Base-by-base conservation (phyloP, 2,797 vertebrate genomes). In the Poeciliopsis infans region DNA sequence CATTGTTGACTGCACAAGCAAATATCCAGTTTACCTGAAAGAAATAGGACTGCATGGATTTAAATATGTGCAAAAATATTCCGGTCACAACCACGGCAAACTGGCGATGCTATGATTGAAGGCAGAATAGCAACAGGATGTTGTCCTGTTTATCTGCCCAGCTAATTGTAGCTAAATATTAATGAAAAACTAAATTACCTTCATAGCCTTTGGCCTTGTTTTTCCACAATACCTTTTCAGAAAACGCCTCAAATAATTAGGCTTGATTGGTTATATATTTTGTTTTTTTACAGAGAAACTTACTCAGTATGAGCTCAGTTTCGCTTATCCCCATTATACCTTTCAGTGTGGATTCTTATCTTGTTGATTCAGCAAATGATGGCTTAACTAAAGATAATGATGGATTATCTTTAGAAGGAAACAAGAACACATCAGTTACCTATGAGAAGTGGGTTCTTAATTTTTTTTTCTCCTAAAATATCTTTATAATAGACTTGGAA, bases 151-250 rank as follows among this genome's bases (percentile, higher is more conserved):
- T 84, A 73, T 45, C 74, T 75, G 68, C 79, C 79, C 18, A 1
- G 79, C 80, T 93, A 90, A 91, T 92, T 92, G 81, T 81, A 89
- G 86, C 87, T 85, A 76, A 86, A 83, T 88, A 89, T 85, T 90
- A 90, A 92, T 89, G 88, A 88, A 77, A 89, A 81, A 72, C 45
- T 51, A 49, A 77, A 88, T 91, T 86, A 89, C 74, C 83, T 85
- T 89, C 66, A 46, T 43, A 64, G 75, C 77, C 84, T 91, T 88
- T 88, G 86, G 90, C 86, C 91, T 80, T 64, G 33, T 72, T 69
- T 55, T 75, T 74, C 85, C n/a, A 20, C 83, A 78, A 69, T 75
- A 53, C 86, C 79, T 92, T 82, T 83, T 81, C 64, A 16, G 85
- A 86, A 78, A 75, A 83, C n/a, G 76, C 76, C 86, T 89, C 82